These are phyloP conservation scores for Talpa occidentalis DNA, from an alignment of 2,113 vertebrate genomes.

Conservation along the genomic window DNA sequence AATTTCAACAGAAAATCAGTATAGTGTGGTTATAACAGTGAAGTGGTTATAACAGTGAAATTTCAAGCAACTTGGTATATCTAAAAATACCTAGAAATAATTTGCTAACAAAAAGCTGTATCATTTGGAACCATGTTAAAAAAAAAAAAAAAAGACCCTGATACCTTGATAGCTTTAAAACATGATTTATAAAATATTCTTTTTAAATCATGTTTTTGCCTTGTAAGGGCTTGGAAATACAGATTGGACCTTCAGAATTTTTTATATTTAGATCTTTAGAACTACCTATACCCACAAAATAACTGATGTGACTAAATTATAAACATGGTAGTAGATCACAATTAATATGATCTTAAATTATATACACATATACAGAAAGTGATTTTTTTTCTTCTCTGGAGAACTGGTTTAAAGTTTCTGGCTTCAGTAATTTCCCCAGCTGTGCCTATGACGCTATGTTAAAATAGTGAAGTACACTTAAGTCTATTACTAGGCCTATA, in stretches of 20 bases:
- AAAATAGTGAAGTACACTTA: background rate
- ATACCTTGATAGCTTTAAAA: background rate
- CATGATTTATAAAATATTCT: background rate
- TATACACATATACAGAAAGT: background rate
- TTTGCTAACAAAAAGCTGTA: background rate
- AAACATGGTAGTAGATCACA: background rate
- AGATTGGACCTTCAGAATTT: background rate
- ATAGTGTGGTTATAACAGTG: background rate
- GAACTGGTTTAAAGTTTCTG: background rate
- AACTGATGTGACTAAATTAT: background rate
- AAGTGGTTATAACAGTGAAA: background rate
- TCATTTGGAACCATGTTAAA: background rate
- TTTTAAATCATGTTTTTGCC: background rate
- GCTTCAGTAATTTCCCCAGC: background rate
- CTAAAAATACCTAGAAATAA: background rate
- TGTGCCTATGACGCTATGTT: background rate
- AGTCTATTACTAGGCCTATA: background rate
- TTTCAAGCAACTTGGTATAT: background rate
- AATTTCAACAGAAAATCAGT: background rate
- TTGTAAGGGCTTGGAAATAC: background rate
- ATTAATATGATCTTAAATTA: background rate
- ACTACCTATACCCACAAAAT: background rate
- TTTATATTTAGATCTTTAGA: background rate
- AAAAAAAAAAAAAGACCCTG: background rate
- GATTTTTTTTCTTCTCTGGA: background rate